Conservation (phyloP, 2,888 invertebrate genomes). For the Caenorhabditis macrosperma region DNA sequence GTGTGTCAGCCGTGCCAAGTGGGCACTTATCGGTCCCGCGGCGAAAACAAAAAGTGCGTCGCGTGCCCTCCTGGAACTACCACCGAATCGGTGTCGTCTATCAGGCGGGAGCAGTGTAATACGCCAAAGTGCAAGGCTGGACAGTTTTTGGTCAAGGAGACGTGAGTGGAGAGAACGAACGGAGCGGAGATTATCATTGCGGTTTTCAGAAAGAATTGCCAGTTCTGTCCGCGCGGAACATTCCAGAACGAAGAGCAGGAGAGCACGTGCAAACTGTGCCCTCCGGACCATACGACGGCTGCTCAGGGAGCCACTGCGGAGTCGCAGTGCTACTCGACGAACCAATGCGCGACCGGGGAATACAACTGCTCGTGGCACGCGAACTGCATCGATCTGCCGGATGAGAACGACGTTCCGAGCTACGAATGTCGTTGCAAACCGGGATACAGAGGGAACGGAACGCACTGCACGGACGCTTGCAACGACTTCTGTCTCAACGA, state of each 20-base stretch:
- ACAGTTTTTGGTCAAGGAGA: constrained; percentile 89
- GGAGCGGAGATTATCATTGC: no score
- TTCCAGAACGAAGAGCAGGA: constrained; percentile 94
- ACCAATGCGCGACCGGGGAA: constrained; percentile 80
- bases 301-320: constrained; percentile 78
- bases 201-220: constrained; percentile 86
- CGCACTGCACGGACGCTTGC: constrained; percentile 79
- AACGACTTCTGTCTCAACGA: constrained; percentile 80
- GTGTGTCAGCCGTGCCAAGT: constrained; percentile 93
- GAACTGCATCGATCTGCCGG: constrained; percentile 79
- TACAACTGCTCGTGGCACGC: constrained; percentile 80
- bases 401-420: constrained; percentile 78
- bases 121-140: constrained; percentile 90
- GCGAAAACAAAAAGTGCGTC: constrained; percentile 91
- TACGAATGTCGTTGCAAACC: constrained; percentile 92
- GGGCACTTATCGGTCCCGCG: constrained; percentile 90
- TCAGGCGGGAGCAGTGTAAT: constrained; percentile 91
- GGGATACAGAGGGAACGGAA: constrained; percentile 87
- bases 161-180: no score
- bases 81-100: constrained; percentile 89
- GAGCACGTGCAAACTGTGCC: constrained; percentile 91
- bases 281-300: constrained; percentile 91
- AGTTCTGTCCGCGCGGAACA: constrained; percentile 91
- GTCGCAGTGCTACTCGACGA: constrained; percentile 79
- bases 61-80: constrained; percentile 92